These are phyloP conservation scores for Scylla paramamosain DNA, from an alignment of 1,140 invertebrate species.

Conservation along the genomic window DNA sequence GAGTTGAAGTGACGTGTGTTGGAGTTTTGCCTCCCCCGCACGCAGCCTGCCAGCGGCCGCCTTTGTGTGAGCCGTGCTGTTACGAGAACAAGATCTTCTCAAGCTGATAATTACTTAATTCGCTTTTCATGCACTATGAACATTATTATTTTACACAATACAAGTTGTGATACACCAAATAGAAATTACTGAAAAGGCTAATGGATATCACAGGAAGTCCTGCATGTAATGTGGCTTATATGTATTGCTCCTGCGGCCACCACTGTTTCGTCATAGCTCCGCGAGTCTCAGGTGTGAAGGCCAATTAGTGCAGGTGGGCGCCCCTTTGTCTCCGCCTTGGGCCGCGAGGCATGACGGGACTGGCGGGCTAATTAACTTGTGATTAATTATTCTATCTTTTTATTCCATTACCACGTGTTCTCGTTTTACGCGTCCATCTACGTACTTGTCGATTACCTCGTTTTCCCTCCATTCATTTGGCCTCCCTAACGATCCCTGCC, in stretches of 20 bases:
- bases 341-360: neutral
- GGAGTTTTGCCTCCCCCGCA: slow-evolving; percentile 1
- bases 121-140: too few relatives aligned
- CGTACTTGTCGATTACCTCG: neutral
- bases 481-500: neutral
- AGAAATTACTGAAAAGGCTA: neutral
- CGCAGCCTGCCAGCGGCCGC: neutral
- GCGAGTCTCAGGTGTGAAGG: neutral
- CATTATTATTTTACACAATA: too few relatives aligned
- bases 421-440: neutral
- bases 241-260: neutral
- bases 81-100: neutral
- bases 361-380: neutral
- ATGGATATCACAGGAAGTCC: neutral
- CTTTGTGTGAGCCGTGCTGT: neutral
- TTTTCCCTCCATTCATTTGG: neutral
- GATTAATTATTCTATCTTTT: slow-evolving; percentile 15
- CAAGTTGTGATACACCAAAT: neutral
- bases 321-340: neutral
- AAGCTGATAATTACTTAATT: too few relatives aligned
- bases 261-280: neutral
- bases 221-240: neutral
- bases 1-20: neutral
- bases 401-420: neutral
- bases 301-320: neutral